Evolutionary conservation across 2,113 vertebrate species (phyloP), one percentile per base, ranked within the genome.

Genomic region (Lethenteron reissneri): DNA sequence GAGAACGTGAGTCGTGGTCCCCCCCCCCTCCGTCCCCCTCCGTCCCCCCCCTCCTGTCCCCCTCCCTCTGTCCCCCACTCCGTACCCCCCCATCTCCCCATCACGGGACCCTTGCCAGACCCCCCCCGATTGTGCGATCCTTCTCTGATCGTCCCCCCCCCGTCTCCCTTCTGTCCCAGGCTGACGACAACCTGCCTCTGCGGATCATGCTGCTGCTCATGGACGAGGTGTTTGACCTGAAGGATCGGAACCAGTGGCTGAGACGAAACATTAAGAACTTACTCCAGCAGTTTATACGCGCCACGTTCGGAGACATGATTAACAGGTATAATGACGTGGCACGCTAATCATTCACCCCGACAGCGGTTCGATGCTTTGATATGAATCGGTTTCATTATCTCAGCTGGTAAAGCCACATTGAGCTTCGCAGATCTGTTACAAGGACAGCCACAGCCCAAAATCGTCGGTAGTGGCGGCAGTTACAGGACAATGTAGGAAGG

Each of bases 221-320:
- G 94, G 94, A 99, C 71, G 94, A 99, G 81, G 89, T 99, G 74
- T 97, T 99, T 25, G 92, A 99, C 80, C 82, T 99, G 58, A 99
- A 97, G 79, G 94, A 99, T 80, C 88, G 91, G 79, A 97, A 99
- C 81, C 94, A 99, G 75, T 99, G 94, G 94, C 81, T 99, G 76
- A 84, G 90, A 78, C 86, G 94, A 78, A 97, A 97, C 80, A 99
- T 99, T 41, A 99, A 96, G 82, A 97, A 97, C 77, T 81, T 99
- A 70, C 86, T 97, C 70, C 94, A 99, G 73, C 94, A 99, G 75
- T 88, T 99, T 75, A 99, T 99, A 78, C 85, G 87, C 79, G 94
- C 94, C 75, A 92, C 92, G 3, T 95, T 96, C 3, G 94, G 92
- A 71, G 92, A 97, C 80, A 97, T 90, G 59, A 97, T 99, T 78